Conservation (phyloP, 2,113 vertebrate species). For the Panthera uncia region DNA sequence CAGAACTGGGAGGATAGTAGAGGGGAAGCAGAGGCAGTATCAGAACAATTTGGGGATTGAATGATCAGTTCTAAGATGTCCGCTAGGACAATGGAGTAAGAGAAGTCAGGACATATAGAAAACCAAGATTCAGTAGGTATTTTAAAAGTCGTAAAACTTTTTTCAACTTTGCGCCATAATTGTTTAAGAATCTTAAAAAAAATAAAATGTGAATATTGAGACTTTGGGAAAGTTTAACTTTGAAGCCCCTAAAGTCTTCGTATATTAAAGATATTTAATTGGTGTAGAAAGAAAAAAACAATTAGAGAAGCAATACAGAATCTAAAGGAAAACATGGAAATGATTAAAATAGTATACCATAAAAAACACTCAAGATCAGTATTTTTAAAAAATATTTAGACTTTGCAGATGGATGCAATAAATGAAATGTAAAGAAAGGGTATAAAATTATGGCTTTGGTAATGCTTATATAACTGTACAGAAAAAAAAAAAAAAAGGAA, state of each 20-base stretch:
- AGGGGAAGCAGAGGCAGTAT: not conserved
- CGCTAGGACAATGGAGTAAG: not conserved
- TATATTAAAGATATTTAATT: not conserved
- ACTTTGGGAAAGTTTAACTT: not conserved
- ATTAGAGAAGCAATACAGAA: not conserved
- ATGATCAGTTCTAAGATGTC: not conserved
- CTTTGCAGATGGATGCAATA: not conserved
- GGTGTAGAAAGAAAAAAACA: not conserved
- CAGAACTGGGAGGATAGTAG: not conserved
- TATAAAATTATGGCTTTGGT: not conserved
- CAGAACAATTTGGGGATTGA: not conserved
- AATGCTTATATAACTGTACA: not conserved
- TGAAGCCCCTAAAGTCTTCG: not conserved
- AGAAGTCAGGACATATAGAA: not conserved
- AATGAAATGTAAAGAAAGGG: not conserved
- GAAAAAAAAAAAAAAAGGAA: not conserved
- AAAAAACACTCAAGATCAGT: not conserved
- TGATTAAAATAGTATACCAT: not conserved
- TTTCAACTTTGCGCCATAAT: not conserved
- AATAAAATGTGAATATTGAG: not conserved
- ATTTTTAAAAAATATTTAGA: not conserved
- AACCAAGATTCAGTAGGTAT: not conserved
- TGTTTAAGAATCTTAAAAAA: not conserved
- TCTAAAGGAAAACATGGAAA: not conserved
- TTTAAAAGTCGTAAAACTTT: not conserved